Evolutionary conservation across 2,113 vertebrate genomes (phyloP).

Genomic region (Ptyas mucosa): DNA sequence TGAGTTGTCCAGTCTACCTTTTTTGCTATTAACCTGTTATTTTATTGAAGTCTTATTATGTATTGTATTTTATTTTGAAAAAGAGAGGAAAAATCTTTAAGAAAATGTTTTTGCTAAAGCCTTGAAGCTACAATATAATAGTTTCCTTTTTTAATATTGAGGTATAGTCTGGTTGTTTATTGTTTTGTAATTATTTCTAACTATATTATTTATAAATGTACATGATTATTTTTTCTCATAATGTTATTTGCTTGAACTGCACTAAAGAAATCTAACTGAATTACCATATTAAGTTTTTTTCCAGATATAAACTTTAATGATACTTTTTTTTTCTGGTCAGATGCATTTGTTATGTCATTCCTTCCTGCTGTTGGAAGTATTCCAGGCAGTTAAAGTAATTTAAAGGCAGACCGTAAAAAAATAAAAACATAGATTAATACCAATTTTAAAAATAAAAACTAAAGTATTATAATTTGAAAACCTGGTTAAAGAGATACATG

Average conservation of each 20-base stretch:
- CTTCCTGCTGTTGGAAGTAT: background rate
- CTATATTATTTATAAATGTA: background rate
- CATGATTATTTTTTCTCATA: background rate
- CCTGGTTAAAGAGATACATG: background rate
- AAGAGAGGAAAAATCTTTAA: no score
- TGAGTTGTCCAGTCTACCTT: background rate
- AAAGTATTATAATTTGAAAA: background rate
- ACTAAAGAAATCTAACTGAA: background rate
- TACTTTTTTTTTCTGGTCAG: background rate
- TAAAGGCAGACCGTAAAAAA: background rate
- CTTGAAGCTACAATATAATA: background rate
- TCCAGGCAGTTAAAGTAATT: background rate
- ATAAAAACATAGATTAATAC: background rate
- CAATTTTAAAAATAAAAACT: background rate
- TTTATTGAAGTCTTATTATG: background rate
- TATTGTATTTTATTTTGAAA: background rate
- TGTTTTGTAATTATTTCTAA: background rate
- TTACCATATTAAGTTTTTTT: background rate
- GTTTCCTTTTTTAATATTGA: background rate
- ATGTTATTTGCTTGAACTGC: background rate
- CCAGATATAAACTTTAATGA: background rate
- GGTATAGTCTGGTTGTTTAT: background rate
- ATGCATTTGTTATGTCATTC: background rate
- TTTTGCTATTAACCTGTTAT: background rate
- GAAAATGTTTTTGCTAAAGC: background rate